Evolutionary conservation across 53 echinoderm and acorn worm species (phyloP).

Genomic region (Henricia sp.): DNA sequence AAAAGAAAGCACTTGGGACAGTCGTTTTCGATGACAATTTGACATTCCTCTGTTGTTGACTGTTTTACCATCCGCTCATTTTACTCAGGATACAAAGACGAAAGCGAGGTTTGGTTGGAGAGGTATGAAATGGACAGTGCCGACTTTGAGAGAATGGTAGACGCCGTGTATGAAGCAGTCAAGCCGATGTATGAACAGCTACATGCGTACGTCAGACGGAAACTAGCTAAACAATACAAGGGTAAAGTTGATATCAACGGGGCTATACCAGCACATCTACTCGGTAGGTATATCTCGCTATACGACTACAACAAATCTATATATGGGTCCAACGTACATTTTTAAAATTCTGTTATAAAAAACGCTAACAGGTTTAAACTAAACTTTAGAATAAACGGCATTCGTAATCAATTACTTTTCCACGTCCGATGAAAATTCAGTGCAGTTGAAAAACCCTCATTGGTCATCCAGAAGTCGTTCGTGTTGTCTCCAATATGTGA

Average conservation of each 20-base stretch:
- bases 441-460: too few species aligned
- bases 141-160: slow-evolving; percentile 56
- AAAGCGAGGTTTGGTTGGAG: slow-evolving; percentile 56
- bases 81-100: slow-evolving; percentile 63
- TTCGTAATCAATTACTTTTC: too few species aligned
- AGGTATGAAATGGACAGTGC: slow-evolving; percentile 68
- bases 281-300: too few species aligned
- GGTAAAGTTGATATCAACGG: slow-evolving; percentile 62
- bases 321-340: too few species aligned
- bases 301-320: too few species aligned
- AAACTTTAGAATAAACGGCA: too few species aligned
- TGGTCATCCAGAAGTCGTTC: too few species aligned
- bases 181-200: slow-evolving; percentile 74
- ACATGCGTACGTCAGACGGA: slow-evolving; percentile 73
- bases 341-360: too few species aligned
- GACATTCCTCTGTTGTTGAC: neutral
- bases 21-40: neutral
- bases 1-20: too few species aligned
- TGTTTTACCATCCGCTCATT: neutral
- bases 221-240: slow-evolving; percentile 56
- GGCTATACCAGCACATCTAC: slow-evolving; percentile 81
- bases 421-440: too few species aligned
- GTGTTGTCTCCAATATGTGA: too few species aligned
- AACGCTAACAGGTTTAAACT: too few species aligned
- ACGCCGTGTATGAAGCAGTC: slow-evolving; percentile 57